Evolutionary conservation across 2,797 vertebrate genomes (phyloP).

Genomic region (Hippopotamyrus pictus): DNA sequence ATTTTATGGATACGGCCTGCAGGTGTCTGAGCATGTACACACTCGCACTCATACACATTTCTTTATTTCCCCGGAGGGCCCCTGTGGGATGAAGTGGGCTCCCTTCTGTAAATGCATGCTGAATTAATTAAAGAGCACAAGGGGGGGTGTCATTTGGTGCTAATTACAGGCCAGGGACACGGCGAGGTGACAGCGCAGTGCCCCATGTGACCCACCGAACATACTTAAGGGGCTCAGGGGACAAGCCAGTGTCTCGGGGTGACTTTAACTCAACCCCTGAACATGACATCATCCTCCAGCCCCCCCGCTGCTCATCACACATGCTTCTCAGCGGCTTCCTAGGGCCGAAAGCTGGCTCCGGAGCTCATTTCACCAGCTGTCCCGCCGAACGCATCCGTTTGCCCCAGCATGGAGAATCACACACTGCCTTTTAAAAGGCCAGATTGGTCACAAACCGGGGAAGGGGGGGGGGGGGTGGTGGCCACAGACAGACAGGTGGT

Average conservation of each 20-base stretch:
- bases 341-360: background rate
- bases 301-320: background rate
- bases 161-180: background rate
- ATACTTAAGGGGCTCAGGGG: background rate
- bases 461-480: background rate
- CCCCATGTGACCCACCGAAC: background rate
- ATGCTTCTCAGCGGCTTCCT: background rate
- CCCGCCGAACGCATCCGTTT: background rate
- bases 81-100: background rate
- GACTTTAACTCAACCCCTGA: background rate
- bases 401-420: background rate
- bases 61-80: background rate
- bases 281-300: background rate
- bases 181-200: background rate
- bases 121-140: background rate
- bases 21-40: background rate
- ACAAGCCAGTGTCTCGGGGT: background rate
- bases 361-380: background rate
- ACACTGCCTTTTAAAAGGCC: background rate
- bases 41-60: background rate
- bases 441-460: background rate
- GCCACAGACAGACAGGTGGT: background rate
- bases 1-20: background rate
- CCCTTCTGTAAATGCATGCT: background rate
- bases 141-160: background rate